Evolutionary conservation across 2,113 vertebrate genomes (phyloP), one percentile per base, ranked within the genome.

Genomic region (Plectropomus leopardus): DNA sequence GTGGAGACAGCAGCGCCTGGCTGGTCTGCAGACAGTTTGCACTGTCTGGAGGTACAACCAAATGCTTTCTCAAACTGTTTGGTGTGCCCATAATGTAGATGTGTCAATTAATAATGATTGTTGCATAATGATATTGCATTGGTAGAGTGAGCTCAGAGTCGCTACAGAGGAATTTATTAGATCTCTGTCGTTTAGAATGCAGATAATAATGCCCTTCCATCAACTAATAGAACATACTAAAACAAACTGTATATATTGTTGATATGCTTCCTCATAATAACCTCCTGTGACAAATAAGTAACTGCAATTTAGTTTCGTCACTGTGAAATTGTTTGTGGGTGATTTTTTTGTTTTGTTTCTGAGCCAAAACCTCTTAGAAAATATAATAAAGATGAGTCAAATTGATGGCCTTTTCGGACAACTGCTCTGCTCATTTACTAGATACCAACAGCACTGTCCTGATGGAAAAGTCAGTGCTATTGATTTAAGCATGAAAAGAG

Each of bases 401-500:
- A 50, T 26, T 17, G 21, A 64, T 45, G 16, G 16, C 1, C 28
- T 13, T 48, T 63, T n/a, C 1, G 7, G 36, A 16, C 7, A 17
- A 44, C 3, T 24, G 21, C 30, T 63, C 28, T 44, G 23, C 42
- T 4, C 17, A 15, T 2, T 59, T 40, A 42, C 28, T 65, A 44
- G 13, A 51, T 7, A 44, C 13, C 60, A 54, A 32, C 21, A 28
- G 36, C 9, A n/a, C 11, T 23, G 50, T 30, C 17, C 57, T 57
- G 19, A 74, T 58, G 32, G 36, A 36, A 47, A 50, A 64, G n/a
- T 19, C 4, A 44, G 14, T 32, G 51, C 9, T 53, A 66, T 70
- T 69, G 76, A 80, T 69, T 65, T 44, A 32, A 51, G 16, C 57
- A 70, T 65, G 8, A 42, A 55, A 7, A 57, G 32, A 15, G 11